Evolutionary conservation across 2,888 invertebrate species (phyloP), one percentile per base, ranked within the genome.

Genomic region (Sminthurinus aureus): DNA sequence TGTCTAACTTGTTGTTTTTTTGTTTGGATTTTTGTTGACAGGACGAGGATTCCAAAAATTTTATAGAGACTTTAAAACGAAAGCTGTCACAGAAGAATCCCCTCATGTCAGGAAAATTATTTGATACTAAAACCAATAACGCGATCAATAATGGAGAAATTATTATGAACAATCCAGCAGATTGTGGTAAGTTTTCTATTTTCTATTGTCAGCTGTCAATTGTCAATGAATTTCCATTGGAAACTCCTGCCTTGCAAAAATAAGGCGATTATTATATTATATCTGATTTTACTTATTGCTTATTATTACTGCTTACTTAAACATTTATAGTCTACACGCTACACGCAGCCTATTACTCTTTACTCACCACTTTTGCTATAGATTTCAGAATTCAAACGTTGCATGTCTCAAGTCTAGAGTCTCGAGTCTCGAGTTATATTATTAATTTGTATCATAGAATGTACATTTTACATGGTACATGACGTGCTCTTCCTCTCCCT

Each of bases 11-110:
- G 67, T 20, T 22, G 66, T 78, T 81, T 84, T 81, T 83, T 81
- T 81, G 80, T 26, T 74, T 51, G 9, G 18, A 13, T 24, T 77
- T 64, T 13, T 77, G 20, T 58, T 79, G 50, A n/a, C 83, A 88
- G 88, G 87, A 88, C 26, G 88, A 88, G 76, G 88, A 88, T 64
- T 88, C 88, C 12, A 87, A 86, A 78, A 88, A 87, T 79, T 88
- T 88, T 81, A 88, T 88, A 26, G 88, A 88, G 84, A 84, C 87
- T 50, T 83, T 88, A 78, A 88, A 88, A 84, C 85, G 87, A 83
- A 88, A 88, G 82, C 82, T 88, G 67, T 88, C 87, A 84, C 88
- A 88, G 78, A 86, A 86, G 85, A 88, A 85, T 83, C 85, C 86
- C 52, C 85, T 88, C 38, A 81, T 85, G 50, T 51, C 74, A 80